phyloP scores from a whole-genome alignment of 2,888 invertebrate genomes.

The Coelogynopora nodosa region DNA sequence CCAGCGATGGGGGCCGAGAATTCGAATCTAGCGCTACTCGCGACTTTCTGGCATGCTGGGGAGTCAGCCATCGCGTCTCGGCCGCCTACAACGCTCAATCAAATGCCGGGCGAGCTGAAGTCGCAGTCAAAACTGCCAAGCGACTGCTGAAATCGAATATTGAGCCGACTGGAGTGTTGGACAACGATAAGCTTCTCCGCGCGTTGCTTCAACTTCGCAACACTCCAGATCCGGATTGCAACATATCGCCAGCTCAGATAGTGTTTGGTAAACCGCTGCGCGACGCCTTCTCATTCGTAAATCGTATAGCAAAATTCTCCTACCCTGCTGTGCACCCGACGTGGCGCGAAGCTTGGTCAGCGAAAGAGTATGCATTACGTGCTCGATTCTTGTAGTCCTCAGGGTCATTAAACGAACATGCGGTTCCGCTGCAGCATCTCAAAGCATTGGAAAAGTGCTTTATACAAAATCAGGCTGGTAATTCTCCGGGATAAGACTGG shows the following conservation, averaged over 20 bases:
- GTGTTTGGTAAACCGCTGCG: constrained; percentile 8
- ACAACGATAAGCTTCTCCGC: constrained; percentile 47
- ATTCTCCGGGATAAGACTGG: neutral
- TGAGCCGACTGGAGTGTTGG: constrained; percentile 44
- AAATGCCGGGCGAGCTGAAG: constrained; percentile 49
- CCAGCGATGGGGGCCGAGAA: constrained; percentile 49
- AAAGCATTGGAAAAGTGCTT: neutral
- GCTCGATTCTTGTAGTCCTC: neutral
- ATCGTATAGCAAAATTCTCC: constrained; percentile 6
- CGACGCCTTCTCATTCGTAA: constrained; percentile 45
- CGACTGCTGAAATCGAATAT: constrained; percentile 48
- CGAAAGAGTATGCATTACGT: neutral
- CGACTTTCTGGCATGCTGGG: constrained; percentile 48
- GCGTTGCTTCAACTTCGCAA: constrained; percentile 45
- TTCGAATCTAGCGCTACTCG: constrained; percentile 47
- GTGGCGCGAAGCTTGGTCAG: neutral
- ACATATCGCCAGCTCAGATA: neutral
- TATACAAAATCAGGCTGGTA: neutral
- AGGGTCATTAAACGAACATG: neutral
- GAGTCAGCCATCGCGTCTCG: constrained; percentile 47
- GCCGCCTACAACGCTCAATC: constrained; percentile 48
- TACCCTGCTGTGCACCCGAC: neutral
- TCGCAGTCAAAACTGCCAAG: constrained; percentile 49
- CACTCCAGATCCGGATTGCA: constrained; percentile 11
- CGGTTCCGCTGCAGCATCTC: neutral